Percentiles rank a stretch among this genome's conserved stretches.
phyloP scores from a whole-genome alignment of 2,113 vertebrate genomes.

The Oxyruncus cristatus region DNA sequence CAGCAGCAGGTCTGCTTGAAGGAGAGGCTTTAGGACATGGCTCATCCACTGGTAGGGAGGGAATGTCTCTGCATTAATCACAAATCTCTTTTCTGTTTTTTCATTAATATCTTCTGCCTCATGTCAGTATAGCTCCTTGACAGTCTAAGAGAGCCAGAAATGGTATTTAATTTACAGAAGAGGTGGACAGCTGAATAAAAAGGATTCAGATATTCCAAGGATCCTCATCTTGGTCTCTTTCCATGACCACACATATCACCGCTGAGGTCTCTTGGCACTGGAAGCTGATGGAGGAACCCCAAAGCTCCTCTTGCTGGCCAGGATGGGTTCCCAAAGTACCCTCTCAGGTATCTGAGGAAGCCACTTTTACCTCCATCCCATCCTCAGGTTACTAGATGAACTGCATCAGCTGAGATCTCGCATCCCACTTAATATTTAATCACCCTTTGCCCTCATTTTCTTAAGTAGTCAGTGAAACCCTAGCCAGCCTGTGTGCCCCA shows the following conservation, averaged over 20 bases:
- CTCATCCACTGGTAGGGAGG: background rate
- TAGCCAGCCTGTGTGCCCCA: background rate
- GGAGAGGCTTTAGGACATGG: background rate
- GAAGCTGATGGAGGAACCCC: background rate
- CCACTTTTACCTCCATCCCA: background rate
- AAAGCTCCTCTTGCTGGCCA: background rate
- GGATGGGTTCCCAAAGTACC: background rate
- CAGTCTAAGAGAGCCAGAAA: background rate
- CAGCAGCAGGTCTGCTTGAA: background rate
- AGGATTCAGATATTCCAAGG: background rate
- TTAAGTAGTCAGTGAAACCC: background rate
- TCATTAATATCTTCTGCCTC: background rate
- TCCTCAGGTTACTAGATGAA: constrained; percentile 26
- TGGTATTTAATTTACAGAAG: background rate
- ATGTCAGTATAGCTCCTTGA: background rate
- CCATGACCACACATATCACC: background rate
- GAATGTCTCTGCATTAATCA: background rate
- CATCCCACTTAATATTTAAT: constrained; percentile 47
- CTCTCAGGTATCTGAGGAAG: background rate
- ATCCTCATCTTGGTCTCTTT: background rate
- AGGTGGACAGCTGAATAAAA: background rate
- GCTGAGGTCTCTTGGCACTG: background rate
- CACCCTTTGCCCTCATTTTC: constrained; percentile 19
- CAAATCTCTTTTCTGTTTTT: background rate
- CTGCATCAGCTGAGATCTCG: background rate